phyloP scores from a whole-genome alignment of 2,797 vertebrate species.

The Dicrostonyx torquatus region DNA sequence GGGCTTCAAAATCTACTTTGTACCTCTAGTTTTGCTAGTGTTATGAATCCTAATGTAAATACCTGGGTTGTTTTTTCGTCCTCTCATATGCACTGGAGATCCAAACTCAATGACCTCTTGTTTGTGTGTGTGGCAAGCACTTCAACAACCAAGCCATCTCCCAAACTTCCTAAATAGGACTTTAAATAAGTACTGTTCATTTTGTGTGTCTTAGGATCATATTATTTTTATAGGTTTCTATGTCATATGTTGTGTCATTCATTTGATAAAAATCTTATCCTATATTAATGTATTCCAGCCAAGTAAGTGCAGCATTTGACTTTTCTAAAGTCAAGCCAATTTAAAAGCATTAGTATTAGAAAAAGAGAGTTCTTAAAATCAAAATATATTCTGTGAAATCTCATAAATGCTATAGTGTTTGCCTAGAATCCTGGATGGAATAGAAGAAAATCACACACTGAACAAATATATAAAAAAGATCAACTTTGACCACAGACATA shows the following conservation, averaged over 20 bases:
- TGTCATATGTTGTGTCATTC: neutral
- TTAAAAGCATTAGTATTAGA: neutral
- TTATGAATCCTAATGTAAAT: too few species aligned
- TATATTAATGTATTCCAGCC: neutral
- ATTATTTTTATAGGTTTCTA: neutral
- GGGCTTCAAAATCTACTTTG: neutral
- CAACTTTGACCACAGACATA: neutral
- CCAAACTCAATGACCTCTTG: neutral
- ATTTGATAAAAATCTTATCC: neutral
- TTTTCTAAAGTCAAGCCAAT: neutral
- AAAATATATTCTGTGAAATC: constrained; percentile 2
- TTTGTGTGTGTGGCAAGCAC: neutral
- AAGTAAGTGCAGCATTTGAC: neutral
- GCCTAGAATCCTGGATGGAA: neutral
- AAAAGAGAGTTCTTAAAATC: constrained; percentile 4
- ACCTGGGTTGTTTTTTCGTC: too few species aligned
- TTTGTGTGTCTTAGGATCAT: neutral
- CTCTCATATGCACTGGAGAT: neutral
- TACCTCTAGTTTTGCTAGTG: too few species aligned
- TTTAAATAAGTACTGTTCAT: constrained; percentile 6
- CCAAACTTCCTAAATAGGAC: neutral
- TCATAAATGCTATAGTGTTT: neutral
- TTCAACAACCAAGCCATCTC: neutral
- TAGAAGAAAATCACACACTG: neutral
- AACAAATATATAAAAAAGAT: neutral